These are phyloP conservation scores for Epizoanthus scotinus DNA, from an alignment of 92 coral and sea anemone species.

Conservation along the genomic window DNA sequence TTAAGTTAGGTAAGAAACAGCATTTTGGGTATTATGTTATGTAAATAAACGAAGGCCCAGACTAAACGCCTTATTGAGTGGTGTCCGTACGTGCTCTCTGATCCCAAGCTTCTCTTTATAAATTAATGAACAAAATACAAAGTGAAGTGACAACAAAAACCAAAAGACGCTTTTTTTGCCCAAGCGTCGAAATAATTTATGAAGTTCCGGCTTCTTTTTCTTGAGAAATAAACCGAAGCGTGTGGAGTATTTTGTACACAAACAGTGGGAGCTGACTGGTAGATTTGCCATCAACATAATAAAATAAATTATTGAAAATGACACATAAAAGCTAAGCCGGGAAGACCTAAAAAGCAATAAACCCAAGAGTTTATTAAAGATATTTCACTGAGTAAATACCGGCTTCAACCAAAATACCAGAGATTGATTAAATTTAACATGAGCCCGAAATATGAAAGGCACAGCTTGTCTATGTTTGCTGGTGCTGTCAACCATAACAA, in stretches of 20 bases:
- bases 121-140: constrained; percentile 12
- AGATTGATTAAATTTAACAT: constrained; percentile 41
- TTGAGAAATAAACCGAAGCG: constrained; percentile 4
- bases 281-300: constrained; percentile 33
- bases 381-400: constrained; percentile 28
- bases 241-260: background rate
- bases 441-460: background rate
- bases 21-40: background rate
- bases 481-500: constrained; percentile 29
- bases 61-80: background rate
- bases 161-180: constrained; percentile 27
- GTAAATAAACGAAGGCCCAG: constrained; percentile 9
- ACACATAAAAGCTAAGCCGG: constrained; percentile 5
- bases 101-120: constrained; percentile 2
- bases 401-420: constrained; percentile 17
- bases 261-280: constrained; percentile 28
- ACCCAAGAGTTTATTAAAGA: constrained; percentile 21
- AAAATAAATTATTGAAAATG: constrained; percentile 32
- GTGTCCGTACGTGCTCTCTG: constrained; percentile 18
- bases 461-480: constrained; percentile 35
- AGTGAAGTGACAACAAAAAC: constrained; percentile 17
- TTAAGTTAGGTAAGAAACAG: background rate
- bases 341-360: constrained; percentile 29
- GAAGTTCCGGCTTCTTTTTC: constrained; percentile 9
- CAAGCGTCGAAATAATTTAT: constrained; percentile 41